Evolutionary conservation across 2,888 invertebrate genomes (phyloP), one percentile per base, ranked within the genome.

Genomic region (Ophraella communa): DNA sequence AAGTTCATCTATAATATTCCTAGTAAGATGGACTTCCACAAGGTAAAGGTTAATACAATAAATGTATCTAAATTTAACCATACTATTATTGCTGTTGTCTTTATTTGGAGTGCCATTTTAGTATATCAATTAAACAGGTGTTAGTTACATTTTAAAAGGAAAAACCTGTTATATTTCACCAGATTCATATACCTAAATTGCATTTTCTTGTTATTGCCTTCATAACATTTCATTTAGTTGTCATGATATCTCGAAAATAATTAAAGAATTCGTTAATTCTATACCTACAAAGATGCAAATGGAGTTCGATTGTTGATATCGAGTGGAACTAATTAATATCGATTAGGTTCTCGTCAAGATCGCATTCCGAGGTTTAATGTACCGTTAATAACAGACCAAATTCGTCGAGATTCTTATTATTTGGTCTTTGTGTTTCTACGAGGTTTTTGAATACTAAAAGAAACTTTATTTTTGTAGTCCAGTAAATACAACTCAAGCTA

Each of bases 211-310:
- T 60, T 52, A 52, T 52, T 59, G 23, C 23, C 33, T 35, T 60
- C n/a, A 44, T 52, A 44, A 52, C 52, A 44, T 60, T 60, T 60
- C 53, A 52, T 60, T 52, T 21, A 52, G 52, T 60, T 52, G 60
- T 60, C 60, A 52, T 44, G 60, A 52, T 53, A 60, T 60, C 52
- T 60, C 30, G 53, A 60, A 60, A 60, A 60, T 60, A 60, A 60
- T 60, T 60, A 60, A 30, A n/a, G 52, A 39, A 52, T 60, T 52
- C 53, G 60, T 60, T 60, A 52, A 39, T 44, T 18, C 35, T 52
- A 53, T 53, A 39, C 5, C 39, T 39, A 39, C 39, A 39, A n/a
- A 27, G 60, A 52, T 52, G 42, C 52, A 60, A 60, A 60, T 60
- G 60, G 52, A 60, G 39, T 42, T 47, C 11, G 44, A 60, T 60